Percentiles rank a stretch among this genome's conserved stretches.
Evolutionary conservation across 2,113 vertebrate species (phyloP).

Genomic region (Progne subis): DNA sequence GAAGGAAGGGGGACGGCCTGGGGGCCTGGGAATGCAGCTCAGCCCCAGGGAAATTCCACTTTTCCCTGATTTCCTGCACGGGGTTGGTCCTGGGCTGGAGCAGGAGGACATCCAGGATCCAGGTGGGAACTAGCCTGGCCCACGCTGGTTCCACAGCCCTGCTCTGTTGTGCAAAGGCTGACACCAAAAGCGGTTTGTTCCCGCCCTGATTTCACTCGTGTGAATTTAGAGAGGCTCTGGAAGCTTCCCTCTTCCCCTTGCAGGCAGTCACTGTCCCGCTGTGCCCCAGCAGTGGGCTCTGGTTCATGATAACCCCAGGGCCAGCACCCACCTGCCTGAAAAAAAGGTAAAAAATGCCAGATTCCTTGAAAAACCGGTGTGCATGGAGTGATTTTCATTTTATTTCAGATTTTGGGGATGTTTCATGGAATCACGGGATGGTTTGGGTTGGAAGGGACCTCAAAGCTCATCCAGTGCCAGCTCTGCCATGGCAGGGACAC

Average conservation of each 20-base stretch:
- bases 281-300: background rate
- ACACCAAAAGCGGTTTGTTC: background rate
- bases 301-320: rapidly evolving
- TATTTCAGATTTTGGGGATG: background rate
- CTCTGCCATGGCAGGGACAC: background rate
- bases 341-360: background rate
- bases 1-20: background rate
- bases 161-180: background rate
- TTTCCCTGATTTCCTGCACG: background rate
- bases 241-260: background rate
- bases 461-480: rapidly evolving
- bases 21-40: background rate
- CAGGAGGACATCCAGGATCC: background rate
- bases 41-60: background rate
- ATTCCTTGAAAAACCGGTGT: background rate
- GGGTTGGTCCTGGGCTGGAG: background rate
- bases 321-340: background rate
- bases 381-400: background rate
- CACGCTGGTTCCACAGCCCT: background rate
- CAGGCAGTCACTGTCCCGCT: background rate
- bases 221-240: background rate
- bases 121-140: background rate
- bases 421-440: background rate
- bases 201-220: background rate
- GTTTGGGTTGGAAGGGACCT: rapidly evolving